These are phyloP conservation scores for Rhagium mordax DNA, from an alignment of 2,888 invertebrate genomes.

Conservation along the genomic window DNA sequence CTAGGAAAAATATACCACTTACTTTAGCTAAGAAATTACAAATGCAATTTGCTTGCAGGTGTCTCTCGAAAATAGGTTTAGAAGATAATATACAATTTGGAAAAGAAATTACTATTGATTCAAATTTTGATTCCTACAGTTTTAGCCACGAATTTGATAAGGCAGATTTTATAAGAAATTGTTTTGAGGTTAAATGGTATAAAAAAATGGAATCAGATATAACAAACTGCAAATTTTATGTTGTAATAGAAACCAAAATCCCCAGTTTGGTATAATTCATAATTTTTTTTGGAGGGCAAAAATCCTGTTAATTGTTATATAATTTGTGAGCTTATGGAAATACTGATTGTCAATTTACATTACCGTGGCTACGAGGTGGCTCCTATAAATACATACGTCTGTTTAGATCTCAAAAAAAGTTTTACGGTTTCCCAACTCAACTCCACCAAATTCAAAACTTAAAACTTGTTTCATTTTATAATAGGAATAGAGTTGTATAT, in stretches of 20 bases:
- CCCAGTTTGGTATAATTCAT: constrained; percentile 20
- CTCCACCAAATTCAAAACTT: too few relatives aligned
- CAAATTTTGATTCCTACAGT: constrained; percentile 19
- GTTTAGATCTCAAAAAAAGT: constrained; percentile 11
- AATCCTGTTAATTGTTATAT: constrained; percentile 22
- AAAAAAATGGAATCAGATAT: constrained; percentile 28
- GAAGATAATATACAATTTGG: constrained; percentile 30
- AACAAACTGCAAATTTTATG: constrained; percentile 1
- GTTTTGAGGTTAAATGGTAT: constrained; percentile 25
- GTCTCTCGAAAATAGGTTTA: constrained; percentile 36
- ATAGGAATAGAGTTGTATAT: too few relatives aligned
- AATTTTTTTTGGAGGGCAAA: constrained; percentile 17
- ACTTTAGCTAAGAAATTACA: constrained; percentile 35
- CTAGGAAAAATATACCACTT: constrained; percentile 40
- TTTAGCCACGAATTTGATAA: constrained; percentile 13
- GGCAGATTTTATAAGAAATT: constrained; percentile 8
- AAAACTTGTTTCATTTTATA: too few relatives aligned
- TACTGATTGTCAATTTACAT: constrained; percentile 9
- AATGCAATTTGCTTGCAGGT: constrained; percentile 35
- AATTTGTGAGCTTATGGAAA: constrained; percentile 26
- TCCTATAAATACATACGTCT: not conserved
- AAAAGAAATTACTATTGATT: constrained; percentile 30
- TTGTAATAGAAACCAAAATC: not conserved
- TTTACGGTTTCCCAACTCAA: too few relatives aligned
- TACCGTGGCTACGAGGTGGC: not conserved